phyloP scores from a whole-genome alignment of 2,888 invertebrate species.

The Oxystoma pomonae region DNA sequence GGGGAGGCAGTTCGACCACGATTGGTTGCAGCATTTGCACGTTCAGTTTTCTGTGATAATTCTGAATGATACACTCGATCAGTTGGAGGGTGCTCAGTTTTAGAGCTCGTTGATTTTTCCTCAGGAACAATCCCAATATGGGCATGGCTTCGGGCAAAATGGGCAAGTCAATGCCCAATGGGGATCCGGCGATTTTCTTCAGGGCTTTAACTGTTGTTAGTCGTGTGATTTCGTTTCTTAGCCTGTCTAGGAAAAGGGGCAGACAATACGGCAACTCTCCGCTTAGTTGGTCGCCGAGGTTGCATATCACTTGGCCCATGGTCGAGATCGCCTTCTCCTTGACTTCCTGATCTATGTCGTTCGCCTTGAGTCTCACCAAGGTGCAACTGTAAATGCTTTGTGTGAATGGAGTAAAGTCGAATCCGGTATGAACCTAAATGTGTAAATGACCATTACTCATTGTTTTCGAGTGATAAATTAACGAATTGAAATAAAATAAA shows the following conservation, averaged over 20 bases:
- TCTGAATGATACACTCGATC: constrained; percentile 84
- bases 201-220: constrained; percentile 94
- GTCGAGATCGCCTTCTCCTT: constrained; percentile 97
- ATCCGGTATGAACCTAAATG: constrained; percentile 33
- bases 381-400: constrained; percentile 80
- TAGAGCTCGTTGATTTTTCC: constrained; percentile 94
- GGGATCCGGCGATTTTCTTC: constrained; percentile 89
- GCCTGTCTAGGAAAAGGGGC: constrained; percentile 90
- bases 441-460: neutral
- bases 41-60: constrained; percentile 65
- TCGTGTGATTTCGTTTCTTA: constrained; percentile 95
- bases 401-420: constrained; percentile 77
- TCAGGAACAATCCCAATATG: constrained; percentile 86
- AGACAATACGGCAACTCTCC: constrained; percentile 80
- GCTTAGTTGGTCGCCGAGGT: constrained; percentile 82
- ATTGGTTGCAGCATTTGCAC: constrained; percentile 71
- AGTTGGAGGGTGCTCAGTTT: constrained; percentile 87
- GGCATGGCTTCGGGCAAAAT: constrained; percentile 78
- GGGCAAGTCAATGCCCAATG: constrained; percentile 54
- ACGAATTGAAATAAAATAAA: too few species aligned
- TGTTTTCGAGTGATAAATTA: neutral
- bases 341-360: constrained; percentile 98
- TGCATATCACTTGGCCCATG: constrained; percentile 91
- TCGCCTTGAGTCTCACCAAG: constrained; percentile 79
- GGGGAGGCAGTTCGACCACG: constrained; percentile 82